phyloP scores from a whole-genome alignment of 2,797 vertebrate species.

The Epinephelus malabaricus region DNA sequence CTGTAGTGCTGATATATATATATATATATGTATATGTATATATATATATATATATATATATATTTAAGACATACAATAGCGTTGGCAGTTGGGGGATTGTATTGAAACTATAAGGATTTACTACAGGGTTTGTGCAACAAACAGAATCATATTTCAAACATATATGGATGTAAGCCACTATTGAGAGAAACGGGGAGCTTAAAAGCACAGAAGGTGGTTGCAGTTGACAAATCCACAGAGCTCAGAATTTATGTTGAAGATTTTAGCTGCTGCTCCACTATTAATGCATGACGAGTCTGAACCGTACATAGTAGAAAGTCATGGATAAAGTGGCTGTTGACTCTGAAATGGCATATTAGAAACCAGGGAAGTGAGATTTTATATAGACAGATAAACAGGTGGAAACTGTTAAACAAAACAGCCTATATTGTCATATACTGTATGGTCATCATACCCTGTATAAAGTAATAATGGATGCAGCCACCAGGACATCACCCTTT shows the following conservation, averaged over 20 bases:
- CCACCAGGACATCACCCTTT: too few species aligned
- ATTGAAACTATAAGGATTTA: constrained; percentile 31
- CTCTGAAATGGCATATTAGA: constrained; percentile 6
- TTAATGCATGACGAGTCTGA: constrained; percentile 33
- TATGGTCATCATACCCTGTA: neutral
- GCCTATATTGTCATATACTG: constrained; percentile 2
- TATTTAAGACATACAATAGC: constrained; percentile 3
- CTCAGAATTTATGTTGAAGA: constrained; percentile 34
- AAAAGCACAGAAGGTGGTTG: constrained; percentile 48
- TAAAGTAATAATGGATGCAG: too few species aligned
- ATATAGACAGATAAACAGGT: constrained; percentile 10
- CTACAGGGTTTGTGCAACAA: constrained; percentile 33
- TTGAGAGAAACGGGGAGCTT: constrained; percentile 33
- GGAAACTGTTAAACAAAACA: neutral
- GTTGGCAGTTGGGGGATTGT: constrained; percentile 20
- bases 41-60: too few species aligned
- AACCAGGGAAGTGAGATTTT: constrained; percentile 31
- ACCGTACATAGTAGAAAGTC: constrained; percentile 22
- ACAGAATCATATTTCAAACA: constrained; percentile 38
- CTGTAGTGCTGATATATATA: neutral
- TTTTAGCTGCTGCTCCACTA: constrained; percentile 20
- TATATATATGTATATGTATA: neutral
- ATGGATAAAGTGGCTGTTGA: constrained; percentile 40
- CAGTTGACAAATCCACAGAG: constrained; percentile 46
- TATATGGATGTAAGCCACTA: constrained; percentile 31